These are phyloP conservation scores for Lagothrix lagotricha DNA, from an alignment of 2,797 vertebrate genomes.

Conservation along the genomic window DNA sequence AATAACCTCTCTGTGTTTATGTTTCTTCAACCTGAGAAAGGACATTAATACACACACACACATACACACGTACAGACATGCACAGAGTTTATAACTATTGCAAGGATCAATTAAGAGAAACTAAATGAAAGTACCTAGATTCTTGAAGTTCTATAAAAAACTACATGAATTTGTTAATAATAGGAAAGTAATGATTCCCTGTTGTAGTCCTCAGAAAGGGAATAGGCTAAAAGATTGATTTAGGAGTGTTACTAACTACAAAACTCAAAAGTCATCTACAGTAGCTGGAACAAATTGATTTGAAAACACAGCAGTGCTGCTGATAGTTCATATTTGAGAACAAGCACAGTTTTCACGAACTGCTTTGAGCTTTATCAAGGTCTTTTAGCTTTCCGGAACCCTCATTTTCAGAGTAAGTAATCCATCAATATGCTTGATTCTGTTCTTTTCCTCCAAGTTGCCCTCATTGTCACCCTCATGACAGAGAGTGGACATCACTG, in stretches of 20 bases:
- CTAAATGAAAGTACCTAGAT: background rate
- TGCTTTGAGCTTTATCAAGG: background rate
- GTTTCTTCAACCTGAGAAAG: background rate
- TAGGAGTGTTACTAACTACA: background rate
- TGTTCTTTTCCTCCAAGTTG: background rate
- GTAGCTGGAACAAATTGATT: background rate
- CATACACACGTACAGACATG: background rate
- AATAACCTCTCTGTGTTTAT: background rate
- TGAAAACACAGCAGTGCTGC: background rate
- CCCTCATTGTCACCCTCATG: background rate
- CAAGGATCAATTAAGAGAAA: background rate
- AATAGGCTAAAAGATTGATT: background rate
- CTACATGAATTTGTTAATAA: background rate
- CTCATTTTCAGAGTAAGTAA: background rate
- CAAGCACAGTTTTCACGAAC: background rate
- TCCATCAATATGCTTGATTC: background rate
- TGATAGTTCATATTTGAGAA: background rate
- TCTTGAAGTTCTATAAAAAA: background rate
- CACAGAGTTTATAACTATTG: background rate
- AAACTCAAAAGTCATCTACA: background rate
- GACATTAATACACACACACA: background rate
- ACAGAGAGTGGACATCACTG: too few species aligned
- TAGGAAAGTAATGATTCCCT: background rate
- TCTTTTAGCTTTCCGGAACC: background rate
- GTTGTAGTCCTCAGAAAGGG: background rate